Conservation (phyloP, 2,113 vertebrate species). For the Aptenodytes forsteri region DNA sequence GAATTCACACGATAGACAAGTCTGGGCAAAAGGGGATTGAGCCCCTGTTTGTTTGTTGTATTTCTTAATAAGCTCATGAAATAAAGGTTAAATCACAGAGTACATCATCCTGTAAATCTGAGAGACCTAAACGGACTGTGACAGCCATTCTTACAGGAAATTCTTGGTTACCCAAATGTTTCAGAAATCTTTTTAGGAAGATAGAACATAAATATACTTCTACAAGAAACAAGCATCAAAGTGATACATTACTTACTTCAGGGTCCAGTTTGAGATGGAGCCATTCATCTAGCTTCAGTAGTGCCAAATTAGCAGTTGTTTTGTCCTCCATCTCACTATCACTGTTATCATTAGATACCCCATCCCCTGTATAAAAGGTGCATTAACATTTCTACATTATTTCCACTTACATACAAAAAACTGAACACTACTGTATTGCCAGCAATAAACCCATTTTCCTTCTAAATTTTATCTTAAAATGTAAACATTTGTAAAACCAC, state of each 20-base stretch:
- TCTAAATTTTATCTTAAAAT: background rate
- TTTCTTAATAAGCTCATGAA: background rate
- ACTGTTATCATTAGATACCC: slow-evolving; percentile 78
- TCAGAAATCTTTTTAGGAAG: background rate
- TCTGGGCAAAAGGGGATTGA: background rate
- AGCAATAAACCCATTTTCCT: background rate
- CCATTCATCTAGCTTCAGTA: slow-evolving; percentile 90
- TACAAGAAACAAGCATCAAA: background rate
- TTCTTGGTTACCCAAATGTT: background rate
- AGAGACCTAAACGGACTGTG: accelerated
- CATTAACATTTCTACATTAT: background rate
- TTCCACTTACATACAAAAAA: background rate
- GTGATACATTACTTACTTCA: slow-evolving; percentile 75
- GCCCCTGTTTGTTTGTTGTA: background rate
- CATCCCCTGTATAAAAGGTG: slow-evolving; percentile 38
- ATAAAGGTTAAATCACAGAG: background rate
- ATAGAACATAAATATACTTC: background rate
- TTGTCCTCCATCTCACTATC: slow-evolving; percentile 88
- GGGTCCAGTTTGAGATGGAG: slow-evolving; percentile 84
- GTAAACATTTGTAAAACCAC: background rate
- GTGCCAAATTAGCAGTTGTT: slow-evolving; percentile 67
- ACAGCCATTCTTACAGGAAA: background rate
- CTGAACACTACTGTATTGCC: background rate
- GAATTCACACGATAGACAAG: background rate
- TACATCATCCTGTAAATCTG: background rate